phyloP scores from a whole-genome alignment of 1,140 invertebrate species.

The fruit fly (Drosophila melanogaster) region DNA sequence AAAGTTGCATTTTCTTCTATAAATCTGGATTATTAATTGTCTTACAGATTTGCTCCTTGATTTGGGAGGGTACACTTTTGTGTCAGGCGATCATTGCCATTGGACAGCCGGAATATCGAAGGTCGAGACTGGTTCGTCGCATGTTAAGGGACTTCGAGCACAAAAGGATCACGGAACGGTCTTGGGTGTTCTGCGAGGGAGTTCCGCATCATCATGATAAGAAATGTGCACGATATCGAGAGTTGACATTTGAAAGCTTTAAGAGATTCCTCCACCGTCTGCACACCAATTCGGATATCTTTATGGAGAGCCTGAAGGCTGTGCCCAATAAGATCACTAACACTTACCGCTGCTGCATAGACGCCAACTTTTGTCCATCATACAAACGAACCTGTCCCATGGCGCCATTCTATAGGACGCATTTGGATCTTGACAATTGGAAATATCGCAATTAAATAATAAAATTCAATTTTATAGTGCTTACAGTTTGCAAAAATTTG shows the following conservation, averaged over 20 bases:
- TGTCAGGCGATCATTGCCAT: background rate
- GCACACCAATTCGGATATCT: background rate
- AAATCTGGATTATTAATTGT: too few relatives aligned
- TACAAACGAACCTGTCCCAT: background rate
- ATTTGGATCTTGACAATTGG: too few relatives aligned
- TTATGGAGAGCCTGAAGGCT: constrained; percentile 1
- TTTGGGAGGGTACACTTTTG: background rate
- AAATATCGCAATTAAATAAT: too few relatives aligned
- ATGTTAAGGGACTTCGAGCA: background rate
- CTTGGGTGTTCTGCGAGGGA: constrained; percentile 27
- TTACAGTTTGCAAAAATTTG: background rate
- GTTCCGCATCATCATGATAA: constrained; percentile 47
- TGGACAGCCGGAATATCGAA: background rate
- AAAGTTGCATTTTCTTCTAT: too few relatives aligned
- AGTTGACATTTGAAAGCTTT: constrained; percentile 33
- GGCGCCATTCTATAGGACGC: background rate
- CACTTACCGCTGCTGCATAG: constrained; percentile 30
- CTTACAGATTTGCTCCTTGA: background rate
- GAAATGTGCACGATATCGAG: constrained; percentile 4
- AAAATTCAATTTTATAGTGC: background rate
- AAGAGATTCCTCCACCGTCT: constrained; percentile 9
- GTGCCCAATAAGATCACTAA: constrained; percentile 22
- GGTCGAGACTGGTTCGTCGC: rapidly evolving
- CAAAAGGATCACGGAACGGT: constrained; percentile 4
- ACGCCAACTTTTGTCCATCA: background rate